These are phyloP conservation scores for Nephrotoma flavescens DNA, from an alignment of 2,888 invertebrate species.

Conservation along the genomic window DNA sequence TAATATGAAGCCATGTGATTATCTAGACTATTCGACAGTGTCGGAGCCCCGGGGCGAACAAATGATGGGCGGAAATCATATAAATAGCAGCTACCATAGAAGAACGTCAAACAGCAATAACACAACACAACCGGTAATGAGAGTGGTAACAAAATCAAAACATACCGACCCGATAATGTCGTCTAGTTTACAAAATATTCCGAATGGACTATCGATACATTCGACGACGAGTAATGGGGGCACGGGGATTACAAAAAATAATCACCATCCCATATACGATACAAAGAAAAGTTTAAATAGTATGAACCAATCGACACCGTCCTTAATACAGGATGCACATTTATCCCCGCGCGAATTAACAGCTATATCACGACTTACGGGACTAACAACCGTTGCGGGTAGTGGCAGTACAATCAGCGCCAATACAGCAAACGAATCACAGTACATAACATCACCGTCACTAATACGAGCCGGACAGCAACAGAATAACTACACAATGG, in stretches of 20 bases:
- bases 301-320: conserved; percentile 16
- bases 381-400: not conserved
- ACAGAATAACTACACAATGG: conserved; percentile 13
- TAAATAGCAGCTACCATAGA: not conserved
- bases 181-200: conserved; percentile 32
- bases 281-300: conserved; percentile 15
- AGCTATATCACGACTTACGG: conserved; percentile 4
- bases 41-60: conserved; percentile 26
- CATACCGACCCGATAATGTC: conserved; percentile 31
- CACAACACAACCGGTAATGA: conserved; percentile 3
- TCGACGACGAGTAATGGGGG: conserved; percentile 8
- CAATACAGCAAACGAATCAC: conserved; percentile 10
- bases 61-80: conserved; percentile 10
- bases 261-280: conserved; percentile 10
- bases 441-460: conserved; percentile 20
- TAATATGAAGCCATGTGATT: conserved; percentile 13
- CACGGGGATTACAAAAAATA: conserved; percentile 13
- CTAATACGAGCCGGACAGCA: conserved; percentile 18
- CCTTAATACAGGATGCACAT: conserved; percentile 10
- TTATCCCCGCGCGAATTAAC: conserved; percentile 13
- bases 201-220: conserved; percentile 29
- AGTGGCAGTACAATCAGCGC: conserved; percentile 1
- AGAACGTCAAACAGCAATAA: not conserved
- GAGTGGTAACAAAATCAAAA: conserved; percentile 26
- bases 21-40: conserved; percentile 22